These are phyloP conservation scores for Philopedon plagiatum DNA, from an alignment of 2,888 invertebrate species.

Conservation along the genomic window DNA sequence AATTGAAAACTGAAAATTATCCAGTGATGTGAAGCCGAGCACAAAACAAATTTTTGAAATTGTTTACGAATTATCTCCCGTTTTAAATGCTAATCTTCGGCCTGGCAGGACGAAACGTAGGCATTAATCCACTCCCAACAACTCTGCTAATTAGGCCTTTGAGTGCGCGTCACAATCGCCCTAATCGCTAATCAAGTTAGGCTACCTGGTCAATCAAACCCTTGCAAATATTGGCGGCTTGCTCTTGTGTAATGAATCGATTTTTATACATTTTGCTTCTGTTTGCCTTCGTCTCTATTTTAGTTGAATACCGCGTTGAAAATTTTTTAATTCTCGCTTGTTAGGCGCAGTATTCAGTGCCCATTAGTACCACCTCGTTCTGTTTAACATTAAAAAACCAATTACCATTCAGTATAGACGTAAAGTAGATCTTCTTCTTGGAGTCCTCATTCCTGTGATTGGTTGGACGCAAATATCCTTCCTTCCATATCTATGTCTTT, in stretches of 20 bases:
- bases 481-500: too few species aligned
- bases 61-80: background rate
- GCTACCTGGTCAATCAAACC: constrained; percentile 68
- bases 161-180: constrained; percentile 69
- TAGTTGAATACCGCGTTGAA: constrained; percentile 53
- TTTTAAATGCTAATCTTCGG: constrained; percentile 17
- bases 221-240: constrained; percentile 61
- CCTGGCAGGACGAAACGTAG: constrained; percentile 4
- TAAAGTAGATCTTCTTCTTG: too few species aligned
- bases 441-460: too few species aligned
- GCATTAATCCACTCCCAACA: constrained; percentile 46
- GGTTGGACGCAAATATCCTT: too few species aligned
- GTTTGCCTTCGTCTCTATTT: constrained; percentile 60
- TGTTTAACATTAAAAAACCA: too few species aligned
- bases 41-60: too few species aligned
- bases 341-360: too few species aligned
- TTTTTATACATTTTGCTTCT: constrained; percentile 63
- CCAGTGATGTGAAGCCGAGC: too few species aligned
- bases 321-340: constrained; percentile 18
- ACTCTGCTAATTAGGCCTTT: constrained; percentile 68
- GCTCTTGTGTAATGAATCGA: constrained; percentile 67
- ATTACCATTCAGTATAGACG: too few species aligned
- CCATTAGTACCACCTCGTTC: too few species aligned
- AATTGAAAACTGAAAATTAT: too few species aligned
- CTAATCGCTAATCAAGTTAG: constrained; percentile 71